A percentile compares a stretch with the other conserved stretches of the same genome.
These are phyloP conservation scores for Podarcis muralis DNA, from an alignment of 2,113 vertebrate species.

Conservation along the genomic window DNA sequence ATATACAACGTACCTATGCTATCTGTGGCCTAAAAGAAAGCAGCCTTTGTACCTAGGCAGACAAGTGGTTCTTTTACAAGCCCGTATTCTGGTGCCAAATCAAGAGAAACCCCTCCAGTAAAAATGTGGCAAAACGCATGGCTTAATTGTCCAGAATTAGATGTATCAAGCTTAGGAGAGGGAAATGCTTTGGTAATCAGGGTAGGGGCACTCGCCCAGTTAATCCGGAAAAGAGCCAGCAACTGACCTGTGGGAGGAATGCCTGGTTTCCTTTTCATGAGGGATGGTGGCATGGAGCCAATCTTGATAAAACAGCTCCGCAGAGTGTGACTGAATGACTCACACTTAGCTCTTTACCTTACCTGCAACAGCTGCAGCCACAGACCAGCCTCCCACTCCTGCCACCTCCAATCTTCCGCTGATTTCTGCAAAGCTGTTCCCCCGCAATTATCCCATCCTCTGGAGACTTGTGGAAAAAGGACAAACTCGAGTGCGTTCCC, in stretches of 20 bases:
- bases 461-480: background rate
- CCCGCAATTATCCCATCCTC: background rate
- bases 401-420: background rate
- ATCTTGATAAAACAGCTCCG: background rate
- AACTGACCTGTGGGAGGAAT: background rate
- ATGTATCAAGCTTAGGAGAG: background rate
- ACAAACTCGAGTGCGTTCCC: background rate
- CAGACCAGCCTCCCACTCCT: background rate
- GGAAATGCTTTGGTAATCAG: background rate
- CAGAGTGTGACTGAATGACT: background rate
- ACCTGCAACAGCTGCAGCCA: background rate
- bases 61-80: background rate
- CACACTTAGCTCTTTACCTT: background rate
- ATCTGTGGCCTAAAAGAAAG: background rate
- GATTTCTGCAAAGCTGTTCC: background rate
- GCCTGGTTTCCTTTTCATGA: conserved; percentile 3
- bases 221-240: background rate
- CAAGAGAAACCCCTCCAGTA: background rate
- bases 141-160: background rate
- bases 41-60: background rate
- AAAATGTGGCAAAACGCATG: background rate
- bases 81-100: background rate
- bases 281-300: background rate
- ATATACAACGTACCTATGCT: background rate
- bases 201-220: background rate